Percentiles rank a stretch among this genome's conserved stretches.
These are phyloP conservation scores for Silurus glanis DNA, from an alignment of 2,113 vertebrate genomes.

Conservation along the genomic window DNA sequence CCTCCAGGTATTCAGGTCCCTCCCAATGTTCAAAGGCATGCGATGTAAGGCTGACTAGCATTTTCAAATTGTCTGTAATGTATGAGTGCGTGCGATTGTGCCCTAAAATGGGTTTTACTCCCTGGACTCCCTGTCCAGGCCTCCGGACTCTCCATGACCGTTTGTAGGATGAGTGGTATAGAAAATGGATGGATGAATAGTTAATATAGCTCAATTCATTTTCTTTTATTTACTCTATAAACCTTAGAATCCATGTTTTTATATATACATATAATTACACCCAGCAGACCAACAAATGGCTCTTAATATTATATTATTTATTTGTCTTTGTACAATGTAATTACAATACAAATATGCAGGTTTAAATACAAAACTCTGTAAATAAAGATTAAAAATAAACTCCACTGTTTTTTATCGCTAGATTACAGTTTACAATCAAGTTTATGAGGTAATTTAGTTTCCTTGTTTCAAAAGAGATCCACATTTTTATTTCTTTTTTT, in stretches of 20 bases:
- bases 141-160: no score
- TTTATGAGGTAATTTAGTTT: conserved; percentile 80
- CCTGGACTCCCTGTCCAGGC: no score
- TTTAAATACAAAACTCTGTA: conserved; percentile 84
- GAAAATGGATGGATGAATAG: no score
- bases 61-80: no score
- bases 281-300: conserved; percentile 22
- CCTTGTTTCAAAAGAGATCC: conserved; percentile 67
- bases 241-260: background rate
- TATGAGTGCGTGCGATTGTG: no score
- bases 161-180: no score
- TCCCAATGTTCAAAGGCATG: no score
- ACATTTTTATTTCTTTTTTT: conserved; percentile 57
- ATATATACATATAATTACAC: background rate
- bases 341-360: conserved; percentile 85
- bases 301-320: conserved; percentile 83
- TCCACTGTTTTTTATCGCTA: conserved; percentile 76
- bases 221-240: background rate
- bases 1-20: no score
- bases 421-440: conserved; percentile 81
- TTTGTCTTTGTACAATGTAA: conserved; percentile 82
- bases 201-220: background rate
- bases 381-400: conserved; percentile 85
- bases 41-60: no score
- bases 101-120: no score